Base-by-base conservation (phyloP, 1,140 invertebrate genomes). In the Nephotettix cincticeps region DNA sequence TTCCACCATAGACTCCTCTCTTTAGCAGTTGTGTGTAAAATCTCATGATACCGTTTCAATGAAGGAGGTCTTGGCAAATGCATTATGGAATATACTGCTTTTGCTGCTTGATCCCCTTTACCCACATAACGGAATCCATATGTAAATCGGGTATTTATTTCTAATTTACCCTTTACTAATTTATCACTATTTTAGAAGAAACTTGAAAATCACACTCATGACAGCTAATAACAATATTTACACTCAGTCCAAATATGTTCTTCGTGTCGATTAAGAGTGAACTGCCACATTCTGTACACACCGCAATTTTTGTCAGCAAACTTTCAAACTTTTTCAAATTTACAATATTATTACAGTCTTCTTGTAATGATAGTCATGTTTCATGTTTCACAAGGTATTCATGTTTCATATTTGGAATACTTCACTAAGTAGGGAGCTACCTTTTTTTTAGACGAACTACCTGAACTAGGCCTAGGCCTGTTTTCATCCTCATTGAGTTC, bases 81-180 rank as follows among this genome's bases (percentile, higher is more conserved):
- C 68, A 54, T 69, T 45, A 68, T 25, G 14, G 43, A 21, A 56
- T 47, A 69, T 19, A 69, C 43, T 1, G 27, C 56, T 56, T 21
- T 69, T 56, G 68, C 47, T 11, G 68, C 47, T 25, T 54, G 17
- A n/a, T 56, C 27, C 13, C 29, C 68, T 27, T 69, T 69, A 19
- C 68, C 47, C 17, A 69, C 27, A 25, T 47, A 54, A 30, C 36
- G 25, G 51, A 54, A 69, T 14, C 28, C 68, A n/a, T 69, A 69
- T 1, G 51, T 43, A 4, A 56, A 56, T 14, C 47, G 45, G 9
- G 47, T 27, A 56, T 69, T 69, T 29, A 69, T 69, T 9, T 69
- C 68, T n/a, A 1, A 19, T 56, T 32, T 58, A 1, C 17, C 28
- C 3, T 61, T 27, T 13, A n/a, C 14, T 61, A 13, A 25, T 27